Percentiles rank a stretch among this genome's conserved stretches.
Evolutionary conservation across 2,888 invertebrate species (phyloP).

Genomic region (Zelleria hepariella): DNA sequence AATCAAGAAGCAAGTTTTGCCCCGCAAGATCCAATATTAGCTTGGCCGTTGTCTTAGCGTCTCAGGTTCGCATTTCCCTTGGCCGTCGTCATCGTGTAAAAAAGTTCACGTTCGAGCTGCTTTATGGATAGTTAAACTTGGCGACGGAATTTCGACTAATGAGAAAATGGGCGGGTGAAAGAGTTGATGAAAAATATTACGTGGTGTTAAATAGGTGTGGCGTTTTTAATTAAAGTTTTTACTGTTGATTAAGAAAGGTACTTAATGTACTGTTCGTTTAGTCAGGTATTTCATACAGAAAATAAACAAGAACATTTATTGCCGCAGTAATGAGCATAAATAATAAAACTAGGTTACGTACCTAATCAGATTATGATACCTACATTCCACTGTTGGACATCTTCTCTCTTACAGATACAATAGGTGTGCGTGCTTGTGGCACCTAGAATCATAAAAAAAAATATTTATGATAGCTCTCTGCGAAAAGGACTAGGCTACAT

Average conservation of each 20-base stretch:
- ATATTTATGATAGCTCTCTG: no score
- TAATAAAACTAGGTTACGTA: no score
- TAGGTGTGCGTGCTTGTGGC: no score
- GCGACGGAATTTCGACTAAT: background rate
- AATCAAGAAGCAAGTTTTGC: background rate
- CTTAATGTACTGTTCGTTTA: background rate
- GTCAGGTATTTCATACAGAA: background rate
- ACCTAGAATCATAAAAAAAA: no score
- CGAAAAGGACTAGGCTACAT: no score
- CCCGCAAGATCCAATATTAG: background rate
- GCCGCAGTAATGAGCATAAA: no score
- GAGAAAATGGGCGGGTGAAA: background rate
- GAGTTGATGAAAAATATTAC: background rate
- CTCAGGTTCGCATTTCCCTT: background rate
- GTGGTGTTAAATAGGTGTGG: background rate
- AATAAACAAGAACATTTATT: background rate
- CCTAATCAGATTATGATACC: no score
- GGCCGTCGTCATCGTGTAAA: background rate
- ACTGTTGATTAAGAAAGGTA: background rate
- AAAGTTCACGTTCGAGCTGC: background rate
- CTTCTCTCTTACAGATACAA: no score
- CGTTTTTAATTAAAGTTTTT: background rate
- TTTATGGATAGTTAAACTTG: conserved; percentile 1
- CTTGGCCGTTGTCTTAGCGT: background rate
- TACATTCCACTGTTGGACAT: no score